Evolutionary conservation across 2,888 invertebrate species (phyloP), one percentile per base, ranked within the genome.

Genomic region (Iselma pallidipennis): DNA sequence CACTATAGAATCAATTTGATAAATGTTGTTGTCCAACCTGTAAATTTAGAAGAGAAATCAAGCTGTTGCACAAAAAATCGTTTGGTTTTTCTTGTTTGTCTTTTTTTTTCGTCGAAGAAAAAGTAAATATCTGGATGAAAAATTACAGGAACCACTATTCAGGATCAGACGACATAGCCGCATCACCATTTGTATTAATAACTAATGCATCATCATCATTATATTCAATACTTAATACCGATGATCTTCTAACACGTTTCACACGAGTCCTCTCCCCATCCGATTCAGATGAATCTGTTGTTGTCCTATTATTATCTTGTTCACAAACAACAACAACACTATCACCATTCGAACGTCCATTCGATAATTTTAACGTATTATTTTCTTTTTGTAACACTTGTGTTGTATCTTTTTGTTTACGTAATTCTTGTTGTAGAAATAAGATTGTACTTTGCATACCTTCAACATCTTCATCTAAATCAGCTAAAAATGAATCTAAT

Each of bases 401-500:
- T 49, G 73, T 68, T 23, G 71, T 67, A 69, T 92, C 91, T 72
- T 91, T 90, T 10, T 92, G 87, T 73, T 94, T 93, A 61, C 94
- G 89, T 63, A 98, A 83, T 82, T 98, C 96, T 80, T 95, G 94
- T 78, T 98, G 97, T 63, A 98, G 85, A 82, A 93, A 93, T 81
- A 94, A 87, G 77, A 98, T 96, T 66, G 97, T 97, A 79, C 96
- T 95, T 85, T 98, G 98, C 96, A 98, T 96, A 21, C 97, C 97
- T 82, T 98, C 98, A 37, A 97, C 94, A 80, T 98, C 97, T 81
- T 97, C 97, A 77, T 98, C 98, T 66, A 98, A 82, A 80, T 98
- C 98, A 81, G 95, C 93, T 51, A 98, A 86, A 80, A 97, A 94
- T 79, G 96, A 96, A 78, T 98, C 98, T 75, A 97, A 82, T 82